These are phyloP conservation scores for Matsumurasca onukii DNA, from an alignment of 1,140 invertebrate species.

Conservation along the genomic window DNA sequence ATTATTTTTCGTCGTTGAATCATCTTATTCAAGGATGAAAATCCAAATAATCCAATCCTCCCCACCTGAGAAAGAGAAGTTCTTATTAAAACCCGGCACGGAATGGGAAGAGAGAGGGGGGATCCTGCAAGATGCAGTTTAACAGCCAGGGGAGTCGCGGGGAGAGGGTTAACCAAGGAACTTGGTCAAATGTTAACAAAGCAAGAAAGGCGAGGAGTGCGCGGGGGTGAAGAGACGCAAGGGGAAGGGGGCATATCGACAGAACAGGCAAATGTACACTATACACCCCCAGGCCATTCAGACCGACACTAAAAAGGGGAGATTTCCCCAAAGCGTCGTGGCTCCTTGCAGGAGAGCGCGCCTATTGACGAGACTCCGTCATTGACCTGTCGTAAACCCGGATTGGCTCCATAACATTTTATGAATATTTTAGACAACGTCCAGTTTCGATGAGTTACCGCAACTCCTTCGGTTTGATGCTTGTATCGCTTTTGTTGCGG, in stretches of 20 bases:
- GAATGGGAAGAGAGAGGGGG: neutral
- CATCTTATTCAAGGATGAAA: too few species aligned
- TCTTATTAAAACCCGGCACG: too few species aligned
- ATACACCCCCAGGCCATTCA: slow-evolving; percentile 6
- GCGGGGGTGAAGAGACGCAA: neutral
- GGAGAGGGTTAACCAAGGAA: slow-evolving; percentile 19
- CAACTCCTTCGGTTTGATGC: neutral
- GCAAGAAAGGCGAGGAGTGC: too few species aligned
- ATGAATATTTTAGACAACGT: slow-evolving; percentile 25
- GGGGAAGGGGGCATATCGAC: slow-evolving; percentile 12
- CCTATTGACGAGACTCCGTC: neutral
- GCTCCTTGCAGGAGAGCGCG: neutral
- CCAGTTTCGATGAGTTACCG: slow-evolving; percentile 19
- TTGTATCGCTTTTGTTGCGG: neutral
- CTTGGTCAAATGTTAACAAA: slow-evolving; percentile 25
- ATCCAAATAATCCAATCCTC: too few species aligned
- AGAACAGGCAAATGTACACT: slow-evolving; percentile 18
- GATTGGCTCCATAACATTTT: slow-evolving; percentile 24
- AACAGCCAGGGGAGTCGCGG: neutral
- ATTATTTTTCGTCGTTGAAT: too few species aligned
- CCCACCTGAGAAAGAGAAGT: too few species aligned
- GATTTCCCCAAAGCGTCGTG: slow-evolving; percentile 15
- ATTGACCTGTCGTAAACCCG: slow-evolving; percentile 7
- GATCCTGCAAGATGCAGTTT: neutral
- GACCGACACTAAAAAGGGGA: slow-evolving; percentile 24